A percentile compares a stretch with the other conserved stretches of the same genome.
These are phyloP conservation scores for Harpegnathos saltator DNA, from an alignment of 1,140 invertebrate genomes.

Conservation along the genomic window DNA sequence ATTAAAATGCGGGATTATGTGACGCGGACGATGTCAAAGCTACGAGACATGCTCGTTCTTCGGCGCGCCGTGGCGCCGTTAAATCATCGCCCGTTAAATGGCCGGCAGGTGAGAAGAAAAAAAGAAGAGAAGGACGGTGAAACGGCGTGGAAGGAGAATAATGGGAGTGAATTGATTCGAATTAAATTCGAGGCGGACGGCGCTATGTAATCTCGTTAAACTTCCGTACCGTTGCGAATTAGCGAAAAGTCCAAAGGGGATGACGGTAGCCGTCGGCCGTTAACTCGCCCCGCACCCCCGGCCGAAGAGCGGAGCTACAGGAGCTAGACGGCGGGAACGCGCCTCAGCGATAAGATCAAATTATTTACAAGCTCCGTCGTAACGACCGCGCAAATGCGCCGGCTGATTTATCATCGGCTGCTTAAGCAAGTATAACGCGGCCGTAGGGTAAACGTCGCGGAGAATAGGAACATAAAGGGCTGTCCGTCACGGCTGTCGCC, in stretches of 20 bases:
- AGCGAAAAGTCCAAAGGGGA: constrained; percentile 57
- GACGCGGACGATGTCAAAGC: not conserved
- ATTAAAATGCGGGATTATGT: not conserved
- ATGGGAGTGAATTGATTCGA: constrained; percentile 57
- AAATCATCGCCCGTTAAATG: constrained; percentile 47
- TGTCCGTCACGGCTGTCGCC: constrained; percentile 20
- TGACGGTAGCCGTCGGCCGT: constrained; percentile 51
- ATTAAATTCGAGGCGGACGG: constrained; percentile 48
- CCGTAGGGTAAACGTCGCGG: constrained; percentile 21
- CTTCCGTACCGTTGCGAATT: constrained; percentile 53
- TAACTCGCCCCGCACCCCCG: constrained; percentile 21
- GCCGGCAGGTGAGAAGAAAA: constrained; percentile 12
- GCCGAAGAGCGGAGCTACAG: not conserved
- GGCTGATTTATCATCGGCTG: constrained; percentile 46
- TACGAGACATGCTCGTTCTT: constrained; percentile 1
- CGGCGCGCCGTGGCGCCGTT: not conserved
- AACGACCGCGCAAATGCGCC: constrained; percentile 40
- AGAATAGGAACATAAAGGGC: constrained; percentile 3
- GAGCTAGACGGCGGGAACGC: not conserved
- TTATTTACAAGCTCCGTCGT: constrained; percentile 58
- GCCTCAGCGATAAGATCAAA: constrained; percentile 54
- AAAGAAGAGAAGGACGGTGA: not conserved
- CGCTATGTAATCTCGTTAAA: constrained; percentile 53
- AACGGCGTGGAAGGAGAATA: constrained; percentile 47
- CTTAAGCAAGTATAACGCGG: constrained; percentile 39